Conservation (phyloP, 2,113 vertebrate species). For the Sylvia atricapilla region DNA sequence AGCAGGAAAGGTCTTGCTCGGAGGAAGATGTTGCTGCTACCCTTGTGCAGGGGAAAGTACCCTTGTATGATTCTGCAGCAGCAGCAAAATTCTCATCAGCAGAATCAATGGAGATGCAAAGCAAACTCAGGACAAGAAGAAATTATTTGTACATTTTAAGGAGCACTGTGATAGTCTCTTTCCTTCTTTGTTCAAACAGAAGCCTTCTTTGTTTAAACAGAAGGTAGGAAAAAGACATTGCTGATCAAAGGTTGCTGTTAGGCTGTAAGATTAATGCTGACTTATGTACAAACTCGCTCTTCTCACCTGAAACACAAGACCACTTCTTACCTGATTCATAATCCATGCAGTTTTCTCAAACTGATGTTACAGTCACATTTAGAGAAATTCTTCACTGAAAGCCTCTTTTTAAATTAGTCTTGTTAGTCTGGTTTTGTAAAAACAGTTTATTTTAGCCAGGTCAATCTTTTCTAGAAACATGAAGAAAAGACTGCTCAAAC, state of each 20-base stretch:
- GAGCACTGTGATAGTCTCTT: neutral
- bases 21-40: conserved; percentile 20
- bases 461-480: neutral
- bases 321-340: neutral
- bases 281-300: neutral
- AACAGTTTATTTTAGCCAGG: neutral
- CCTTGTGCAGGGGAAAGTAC: conserved; percentile 12
- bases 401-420: neutral
- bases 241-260: neutral
- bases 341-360: neutral
- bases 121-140: neutral
- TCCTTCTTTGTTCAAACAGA: neutral
- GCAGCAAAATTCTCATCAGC: conserved; percentile 36
- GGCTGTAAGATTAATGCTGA: neutral
- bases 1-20: conserved; percentile 37
- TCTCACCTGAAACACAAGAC: neutral
- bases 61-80: conserved; percentile 53
- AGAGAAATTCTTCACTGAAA: neutral
- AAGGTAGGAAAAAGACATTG: neutral
- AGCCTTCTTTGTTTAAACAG: neutral
- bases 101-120: conserved; percentile 33
- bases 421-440: neutral
- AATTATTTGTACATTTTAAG: conserved; percentile 25
- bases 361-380: neutral
- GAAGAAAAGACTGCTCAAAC: neutral